phyloP scores from a whole-genome alignment of 2,113 vertebrate genomes.

The Alligator sinensis region DNA sequence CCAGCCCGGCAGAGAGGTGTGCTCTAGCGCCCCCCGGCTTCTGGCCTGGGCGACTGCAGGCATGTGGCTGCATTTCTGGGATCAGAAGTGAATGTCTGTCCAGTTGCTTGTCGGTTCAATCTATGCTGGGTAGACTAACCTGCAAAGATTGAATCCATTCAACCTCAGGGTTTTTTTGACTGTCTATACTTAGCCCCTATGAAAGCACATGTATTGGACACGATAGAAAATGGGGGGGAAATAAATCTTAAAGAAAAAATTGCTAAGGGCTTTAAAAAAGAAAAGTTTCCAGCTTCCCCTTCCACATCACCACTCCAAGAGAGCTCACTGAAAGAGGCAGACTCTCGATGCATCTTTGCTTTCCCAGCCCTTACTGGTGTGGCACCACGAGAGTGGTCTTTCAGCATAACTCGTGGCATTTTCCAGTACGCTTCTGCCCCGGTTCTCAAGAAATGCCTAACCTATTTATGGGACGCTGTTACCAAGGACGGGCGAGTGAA shows the following conservation, averaged over 20 bases:
- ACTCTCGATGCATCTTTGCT: slow-evolving; percentile 57
- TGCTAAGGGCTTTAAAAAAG: slow-evolving; percentile 34
- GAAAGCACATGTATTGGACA: slow-evolving; percentile 11
- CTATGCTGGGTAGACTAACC: too few relatives aligned
- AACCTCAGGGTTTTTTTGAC: too few relatives aligned
- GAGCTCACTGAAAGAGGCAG: not conserved
- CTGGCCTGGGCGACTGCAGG: too few relatives aligned
- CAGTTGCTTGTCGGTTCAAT: too few relatives aligned
- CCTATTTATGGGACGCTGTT: slow-evolving; percentile 76
- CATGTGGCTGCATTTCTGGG: too few relatives aligned
- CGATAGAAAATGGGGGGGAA: not conserved
- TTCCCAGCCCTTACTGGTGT: slow-evolving; percentile 69
- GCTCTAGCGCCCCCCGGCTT: too few relatives aligned
- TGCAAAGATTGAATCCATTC: too few relatives aligned
- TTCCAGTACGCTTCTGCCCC: slow-evolving; percentile 73
- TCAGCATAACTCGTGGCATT: slow-evolving; percentile 71
- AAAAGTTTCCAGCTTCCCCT: slow-evolving; percentile 31
- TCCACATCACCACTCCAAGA: slow-evolving; percentile 15
- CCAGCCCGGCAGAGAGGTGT: too few relatives aligned
- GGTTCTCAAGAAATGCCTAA: slow-evolving; percentile 73
- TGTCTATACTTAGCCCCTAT: not conserved
- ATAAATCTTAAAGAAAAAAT: slow-evolving; percentile 13
- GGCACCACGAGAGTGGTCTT: slow-evolving; percentile 74
- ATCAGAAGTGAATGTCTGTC: too few relatives aligned
- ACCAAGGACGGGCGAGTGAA: slow-evolving; percentile 74